Base-by-base conservation (phyloP, 2,113 vertebrate genomes). In the Cochlearius cochlearius region DNA sequence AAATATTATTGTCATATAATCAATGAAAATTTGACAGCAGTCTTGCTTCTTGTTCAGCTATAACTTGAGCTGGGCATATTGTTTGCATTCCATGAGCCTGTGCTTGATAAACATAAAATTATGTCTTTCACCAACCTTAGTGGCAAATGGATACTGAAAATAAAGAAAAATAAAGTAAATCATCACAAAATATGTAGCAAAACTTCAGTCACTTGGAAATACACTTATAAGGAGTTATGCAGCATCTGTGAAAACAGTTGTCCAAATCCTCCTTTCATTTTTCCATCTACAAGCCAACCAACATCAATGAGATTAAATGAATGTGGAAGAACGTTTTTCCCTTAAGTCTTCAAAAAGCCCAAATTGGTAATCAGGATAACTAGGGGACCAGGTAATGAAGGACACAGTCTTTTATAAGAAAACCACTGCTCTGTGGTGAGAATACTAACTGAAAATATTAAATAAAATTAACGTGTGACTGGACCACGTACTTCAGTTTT, bases 1-100 rank as follows among this genome's bases (percentile, higher is more conserved):
- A 95, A 88, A 89, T 68, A 84, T 92, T 84, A 84, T 82, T 95
- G 86, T 87, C 94, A 74, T 71, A 92, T 50, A 89, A 80, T 91
- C 73, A 80, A 77, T 94, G 73, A 74, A 90, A 84, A 72, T 64
- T 81, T 95, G 88, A 81, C 47, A 74, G 39, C 30, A 87, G 30
- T 45, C 58, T 77, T 87, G 50, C 11, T 82, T 90, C 66, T 67
- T 80, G 3, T 71, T 87, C 76, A 79, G 14, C 17, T 73, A 12
- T 59, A 84, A 67, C 13, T 58, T 87, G 34, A 87, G 12, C 9
- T 29, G 27, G 11, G 8, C 29, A 15, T 82, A 72, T 30, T 68
- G 26, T 22, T 89, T 89, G 25, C 11, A 81, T 86, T 75, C 41
- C 60, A 30, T 39, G 14, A 87, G 21, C 58, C 18, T 89, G 15